Evolutionary conservation across 1,140 invertebrate species (phyloP).

Genomic region (Arctopsyche grandis): DNA sequence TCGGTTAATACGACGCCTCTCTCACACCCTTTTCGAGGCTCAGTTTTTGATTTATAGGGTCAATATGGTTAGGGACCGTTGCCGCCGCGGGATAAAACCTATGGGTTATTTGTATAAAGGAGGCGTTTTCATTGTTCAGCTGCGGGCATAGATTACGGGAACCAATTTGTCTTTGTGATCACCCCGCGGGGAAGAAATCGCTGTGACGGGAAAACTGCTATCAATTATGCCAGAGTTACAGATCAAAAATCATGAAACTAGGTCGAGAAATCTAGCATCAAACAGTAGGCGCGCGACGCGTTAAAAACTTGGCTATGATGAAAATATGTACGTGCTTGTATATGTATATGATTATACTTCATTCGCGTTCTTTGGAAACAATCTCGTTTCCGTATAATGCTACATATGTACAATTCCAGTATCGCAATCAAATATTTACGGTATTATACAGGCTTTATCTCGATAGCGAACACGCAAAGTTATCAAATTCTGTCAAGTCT

Average conservation of each 20-base stretch:
- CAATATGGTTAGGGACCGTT: constrained; percentile 33
- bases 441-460: no score
- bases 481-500: no score
- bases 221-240: constrained; percentile 2
- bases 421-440: no score
- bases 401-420: no score
- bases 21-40: neutral
- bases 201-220: constrained; percentile 8
- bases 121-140: constrained; percentile 33
- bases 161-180: constrained; percentile 33
- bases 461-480: no score
- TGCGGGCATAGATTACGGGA: constrained; percentile 32
- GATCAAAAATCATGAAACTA: neutral
- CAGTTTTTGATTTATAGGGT: constrained; percentile 45
- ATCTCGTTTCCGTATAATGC: no score
- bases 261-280: no score
- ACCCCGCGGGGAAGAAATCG: neutral
- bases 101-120: constrained; percentile 40
- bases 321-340: no score
- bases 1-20: neutral
- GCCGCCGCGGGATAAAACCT: constrained; percentile 29
- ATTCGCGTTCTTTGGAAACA: no score
- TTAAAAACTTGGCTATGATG: no score
- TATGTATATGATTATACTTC: no score
- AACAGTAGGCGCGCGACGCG: no score